phyloP scores from a whole-genome alignment of 1,140 invertebrate species.

The Trialeurodes vaporariorum region DNA sequence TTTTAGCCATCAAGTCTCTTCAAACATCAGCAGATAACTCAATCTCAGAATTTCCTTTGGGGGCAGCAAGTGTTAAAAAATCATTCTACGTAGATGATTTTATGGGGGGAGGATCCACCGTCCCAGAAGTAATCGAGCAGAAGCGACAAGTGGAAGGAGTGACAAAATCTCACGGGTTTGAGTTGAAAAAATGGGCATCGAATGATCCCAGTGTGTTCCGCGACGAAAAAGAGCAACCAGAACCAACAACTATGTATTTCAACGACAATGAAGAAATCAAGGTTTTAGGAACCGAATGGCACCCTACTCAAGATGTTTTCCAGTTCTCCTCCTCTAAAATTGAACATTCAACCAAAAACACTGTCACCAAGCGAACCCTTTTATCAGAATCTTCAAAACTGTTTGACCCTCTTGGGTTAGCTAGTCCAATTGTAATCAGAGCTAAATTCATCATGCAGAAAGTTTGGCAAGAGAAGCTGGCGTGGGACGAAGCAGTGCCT shows the following conservation, averaged over 20 bases:
- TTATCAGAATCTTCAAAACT: conserved; percentile 20
- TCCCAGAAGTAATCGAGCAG: background rate
- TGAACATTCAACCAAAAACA: too few species aligned
- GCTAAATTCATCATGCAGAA: conserved; percentile 28
- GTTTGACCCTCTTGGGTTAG: conserved; percentile 27
- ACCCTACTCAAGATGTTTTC: background rate
- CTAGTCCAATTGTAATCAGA: conserved; percentile 23
- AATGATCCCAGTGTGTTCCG: background rate
- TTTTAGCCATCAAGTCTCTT: conserved; percentile 28
- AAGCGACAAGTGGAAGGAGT: background rate
- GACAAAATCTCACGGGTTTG: background rate
- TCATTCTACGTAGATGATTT: conserved; percentile 38
- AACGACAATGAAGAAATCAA: background rate
- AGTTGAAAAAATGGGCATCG: background rate
- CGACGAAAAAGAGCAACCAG: background rate
- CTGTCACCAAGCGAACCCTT: conserved; percentile 14
- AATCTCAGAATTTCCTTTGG: conserved; percentile 21
- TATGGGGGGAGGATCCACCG: background rate
- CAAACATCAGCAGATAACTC: conserved; percentile 27
- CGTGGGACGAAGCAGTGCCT: conserved; percentile 25
- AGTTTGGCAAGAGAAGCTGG: conserved; percentile 18
- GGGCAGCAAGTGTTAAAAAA: conserved; percentile 23
- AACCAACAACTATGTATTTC: background rate
- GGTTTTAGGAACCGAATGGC: background rate
- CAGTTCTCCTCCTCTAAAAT: background rate